Base-by-base conservation (phyloP, 2,888 invertebrate species). In the Euzetes globulus region DNA sequence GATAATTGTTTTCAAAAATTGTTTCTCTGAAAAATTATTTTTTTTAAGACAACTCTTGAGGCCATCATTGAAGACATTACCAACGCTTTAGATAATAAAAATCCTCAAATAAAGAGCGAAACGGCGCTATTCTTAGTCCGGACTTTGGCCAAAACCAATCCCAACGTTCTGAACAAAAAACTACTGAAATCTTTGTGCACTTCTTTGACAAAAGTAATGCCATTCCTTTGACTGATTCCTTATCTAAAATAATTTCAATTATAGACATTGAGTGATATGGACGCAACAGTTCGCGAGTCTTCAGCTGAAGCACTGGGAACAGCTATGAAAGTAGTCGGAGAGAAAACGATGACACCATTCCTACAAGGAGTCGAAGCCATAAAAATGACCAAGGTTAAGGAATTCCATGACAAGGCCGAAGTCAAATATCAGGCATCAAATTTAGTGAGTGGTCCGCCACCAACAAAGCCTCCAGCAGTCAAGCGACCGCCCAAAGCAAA, bases 281-380 rank as follows among this genome's bases (percentile, higher is more conserved):
- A 97, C 85, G 92, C 93, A 0, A 87, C 87, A 1, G 98, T 98
- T 0, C 86, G 98, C 80, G 98, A 99, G 81, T 90, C 91, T 75
- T 90, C 95, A 0, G 93, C 93, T 0, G 92, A 94, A 81, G 96
- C 97, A 0, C 83, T 99, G 19, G 99, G 98, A 13, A 95, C 94
- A 0, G 88, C 94, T 0, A 90, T 94, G 85, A 96, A 95, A 83
- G 87, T 96, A 5, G 91, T 97, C 15, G 92, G 96, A 1, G 97
- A 98, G 81, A 95, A 94, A 83, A 88, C 89, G 52, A 88, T 98
- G 75, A 87, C 87, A 65, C 91, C 93, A 0, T 92, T 93, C 81
- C 86, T 97, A 27, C 88, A 88, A 0, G 97, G 97, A 82, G 83
- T 98, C 0, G 98, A 99, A 82, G 87, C 88, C 58, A 84, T 95